Base-by-base conservation (phyloP, 2,888 invertebrate genomes). In the Ornithoptera priamus region DNA sequence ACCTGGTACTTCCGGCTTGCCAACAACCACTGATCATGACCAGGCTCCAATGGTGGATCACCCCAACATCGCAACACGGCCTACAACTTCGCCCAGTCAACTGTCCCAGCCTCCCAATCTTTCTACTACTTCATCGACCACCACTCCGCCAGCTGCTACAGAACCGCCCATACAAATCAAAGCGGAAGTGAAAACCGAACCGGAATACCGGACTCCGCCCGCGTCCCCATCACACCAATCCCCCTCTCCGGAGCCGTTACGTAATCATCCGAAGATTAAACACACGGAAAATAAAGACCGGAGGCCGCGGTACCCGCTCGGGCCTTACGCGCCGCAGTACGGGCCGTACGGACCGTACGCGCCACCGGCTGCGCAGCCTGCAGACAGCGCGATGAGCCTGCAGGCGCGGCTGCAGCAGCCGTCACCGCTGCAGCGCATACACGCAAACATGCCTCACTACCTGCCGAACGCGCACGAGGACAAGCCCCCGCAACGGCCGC, bases 291-390 rank as follows among this genome's bases (percentile, higher is more conserved):
- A 87, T 74, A 92, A 92, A 75, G 90, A 89, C 64, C 81, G 93
- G 0, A 81, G 86, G 58, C 89, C 86, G 76, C 83, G 87, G 17
- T 91, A 80, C 74, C 93, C 93, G 50, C 85, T 91, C 4, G 93
- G 93, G 0, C 93, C 93, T 0, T 93, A 93, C 80, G 93, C 93
- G 62, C 93, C 93, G 0, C 90, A 90, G 72, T 92, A 90, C 76
- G 89, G 86, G 0, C 87, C 90, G 1, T 91, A 91, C 79, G 88
- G 89, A 0, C 92, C 92, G 0, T 92, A 91, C 79, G 91, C 90
- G 61, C 90, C 90, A 63, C 75, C 72, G 62, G 73, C 71, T 66
- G 72, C 73, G 6, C 74, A 72, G 64, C 68, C 75, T 30, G 73
- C 70, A 17, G 72, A 72, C 12, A 66, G 70, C 8, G 69, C 72